A percentile compares a stretch with the other conserved stretches of the same genome.
phyloP scores from a whole-genome alignment of 1,140 invertebrate species.

The Cecropterus lyciades region DNA sequence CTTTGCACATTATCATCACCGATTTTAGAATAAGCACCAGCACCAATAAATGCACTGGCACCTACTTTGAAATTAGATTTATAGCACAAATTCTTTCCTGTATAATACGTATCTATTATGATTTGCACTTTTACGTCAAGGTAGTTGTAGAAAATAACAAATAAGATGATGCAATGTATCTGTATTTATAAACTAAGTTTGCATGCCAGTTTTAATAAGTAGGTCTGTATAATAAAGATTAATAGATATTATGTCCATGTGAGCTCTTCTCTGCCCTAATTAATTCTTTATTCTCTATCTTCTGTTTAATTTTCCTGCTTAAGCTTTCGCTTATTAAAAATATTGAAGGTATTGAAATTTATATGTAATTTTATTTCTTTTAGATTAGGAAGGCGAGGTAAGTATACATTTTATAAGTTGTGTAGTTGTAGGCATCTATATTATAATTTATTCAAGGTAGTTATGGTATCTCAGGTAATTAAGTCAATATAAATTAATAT shows the following conservation, averaged over 20 bases:
- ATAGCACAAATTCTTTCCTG: slow-evolving; percentile 26
- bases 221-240: not conserved
- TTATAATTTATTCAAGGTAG: too few relatives aligned
- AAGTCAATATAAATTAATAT: too few relatives aligned
- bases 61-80: slow-evolving; percentile 31
- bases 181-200: not conserved
- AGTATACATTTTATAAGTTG: too few relatives aligned
- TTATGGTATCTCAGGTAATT: too few relatives aligned
- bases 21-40: slow-evolving; percentile 41
- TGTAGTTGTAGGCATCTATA: too few relatives aligned
- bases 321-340: too few relatives aligned
- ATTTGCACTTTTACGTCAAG: not conserved
- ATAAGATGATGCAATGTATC: not conserved
- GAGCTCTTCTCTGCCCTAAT: not conserved
- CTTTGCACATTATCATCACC: slow-evolving; percentile 52
- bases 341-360: too few relatives aligned
- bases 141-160: slow-evolving; percentile 3
- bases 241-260: not conserved
- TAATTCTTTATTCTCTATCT: not conserved
- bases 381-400: too few relatives aligned
- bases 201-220: not conserved
- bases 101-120: slow-evolving; percentile 8
- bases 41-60: slow-evolving; percentile 43
- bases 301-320: not conserved
- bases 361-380: too few relatives aligned